Conservation (phyloP, 2,888 invertebrate genomes). For the Eristalis intricaria region DNA sequence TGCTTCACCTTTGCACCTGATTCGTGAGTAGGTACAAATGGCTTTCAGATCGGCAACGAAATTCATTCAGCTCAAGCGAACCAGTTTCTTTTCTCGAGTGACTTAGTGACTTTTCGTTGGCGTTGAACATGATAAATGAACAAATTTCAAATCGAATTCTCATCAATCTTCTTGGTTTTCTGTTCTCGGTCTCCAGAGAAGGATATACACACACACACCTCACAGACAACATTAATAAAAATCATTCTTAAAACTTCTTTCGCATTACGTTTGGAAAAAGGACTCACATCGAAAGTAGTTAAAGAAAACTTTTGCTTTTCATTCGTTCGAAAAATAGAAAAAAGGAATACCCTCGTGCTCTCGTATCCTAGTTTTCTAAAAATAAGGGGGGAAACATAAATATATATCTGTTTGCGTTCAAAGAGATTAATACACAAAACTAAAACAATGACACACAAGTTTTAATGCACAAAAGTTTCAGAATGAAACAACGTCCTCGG, state of each 20-base stretch:
- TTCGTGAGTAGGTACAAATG: too few species aligned
- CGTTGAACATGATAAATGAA: too few species aligned
- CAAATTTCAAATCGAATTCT: neutral
- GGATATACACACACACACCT: neutral
- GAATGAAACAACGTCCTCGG: neutral
- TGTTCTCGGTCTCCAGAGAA: neutral
- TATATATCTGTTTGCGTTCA: neutral
- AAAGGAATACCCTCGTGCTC: too few species aligned
- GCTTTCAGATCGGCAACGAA: too few species aligned
- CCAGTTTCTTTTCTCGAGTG: too few species aligned
- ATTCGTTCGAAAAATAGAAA: conserved; percentile 23
- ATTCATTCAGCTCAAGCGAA: too few species aligned
- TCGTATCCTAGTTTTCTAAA: neutral
- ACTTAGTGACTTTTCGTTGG: neutral
- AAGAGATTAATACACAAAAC: conserved; percentile 11
- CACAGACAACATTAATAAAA: neutral
- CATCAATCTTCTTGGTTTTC: neutral
- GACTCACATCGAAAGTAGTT: conserved; percentile 64
- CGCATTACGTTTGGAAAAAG: conserved; percentile 42
- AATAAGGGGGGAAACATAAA: neutral
- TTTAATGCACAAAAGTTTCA: conserved; percentile 53
- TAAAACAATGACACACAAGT: conserved; percentile 43
- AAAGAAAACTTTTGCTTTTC: conserved; percentile 57
- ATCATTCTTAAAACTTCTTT: conserved; percentile 68
- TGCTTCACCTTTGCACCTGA: too few species aligned